Base-by-base conservation (phyloP, 2,888 invertebrate species). In the Uloborus plumipes region DNA sequence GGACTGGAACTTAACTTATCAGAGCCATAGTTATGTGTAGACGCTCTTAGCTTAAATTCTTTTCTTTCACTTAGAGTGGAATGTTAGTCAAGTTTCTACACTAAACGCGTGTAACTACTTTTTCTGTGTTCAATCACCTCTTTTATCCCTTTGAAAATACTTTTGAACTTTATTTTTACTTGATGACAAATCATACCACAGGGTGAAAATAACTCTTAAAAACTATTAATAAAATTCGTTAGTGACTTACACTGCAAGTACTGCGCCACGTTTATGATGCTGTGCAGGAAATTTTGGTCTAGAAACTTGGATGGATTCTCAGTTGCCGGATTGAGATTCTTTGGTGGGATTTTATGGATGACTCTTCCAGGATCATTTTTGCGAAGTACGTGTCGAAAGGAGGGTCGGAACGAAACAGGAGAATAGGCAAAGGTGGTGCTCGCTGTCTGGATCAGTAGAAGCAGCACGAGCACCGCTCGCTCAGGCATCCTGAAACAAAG, bases 161-260 rank as follows among this genome's bases (percentile, higher is more conserved):
- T 39, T 39, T 9, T 39, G 39, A 39, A 39, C 39, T 39, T 4
- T 9, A 39, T 39, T 39, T 39, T 39, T 39, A 39, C 39, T 39
- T 11, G 11, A 39, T 2, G 9, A 39, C 39, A 39, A 39, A 11
- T 6, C 1, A 39, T 6, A 7, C 11, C 9, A 11, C 39, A 9
- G 9, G 9, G 26, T 26, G 26, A 26, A 26, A 26, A 26, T 26
- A 26, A 39, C 39, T 1, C 7, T 7, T 39, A 1, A 39, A 26
- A 39, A 39, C 7, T 11, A 39, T 39, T 39, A 4, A 26, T 39
- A 15, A 55, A 15, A 6, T 7, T 20, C 6, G 22, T 51, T n/a
- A 22, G n/a, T 16, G 55, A 86, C 86, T 81, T 80, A 86, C 86
- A 86, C 50, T 86, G 79, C 49, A 86, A 72, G 55, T 86, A 86